Base-by-base conservation (phyloP, 2,113 vertebrate species). In the Zapus hudsonius region DNA sequence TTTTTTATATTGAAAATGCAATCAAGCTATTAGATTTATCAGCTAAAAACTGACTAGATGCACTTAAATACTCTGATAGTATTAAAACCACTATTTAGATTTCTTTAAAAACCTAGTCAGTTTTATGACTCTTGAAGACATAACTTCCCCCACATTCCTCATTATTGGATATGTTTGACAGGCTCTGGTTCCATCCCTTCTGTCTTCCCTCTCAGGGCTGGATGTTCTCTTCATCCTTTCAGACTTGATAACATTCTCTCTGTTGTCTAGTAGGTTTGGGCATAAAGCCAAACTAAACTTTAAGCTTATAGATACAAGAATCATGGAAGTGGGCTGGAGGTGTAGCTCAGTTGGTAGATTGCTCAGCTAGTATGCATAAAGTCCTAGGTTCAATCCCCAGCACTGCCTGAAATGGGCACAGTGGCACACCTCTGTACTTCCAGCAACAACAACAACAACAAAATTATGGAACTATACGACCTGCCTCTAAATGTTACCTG, bases 21-120 rank as follows among this genome's bases (percentile, higher is more conserved):
- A 80, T 85, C 86, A 94, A 95, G 61, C n/a, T 75, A 86, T 94
- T 79, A 79, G 29, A 84, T 87, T 86, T 47, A 75, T 64, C 80
- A 95, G 76, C 75, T 89, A 69, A 47, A 87, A 95, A 95, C n/a
- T 89, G 29, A 87, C 29, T 79, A 95, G 38, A 72, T 61, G 31
- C 67, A 3, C 81, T 93, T 84, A 83, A 92, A 76, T 44, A 57
- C 16, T 87, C 27, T 72, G 27, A 64, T 94, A 38, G 73, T 70
- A 74, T 47, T 59, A 17, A 95, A 96, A 89, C 33, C 22, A 70
- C 38, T 84, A 17, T 91, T 89, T 47, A 85, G 63, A 79, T 81
- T 79, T 84, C 74, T 85, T 78, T 90, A 82, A 38, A 89, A 92
- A 67, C 61, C 61, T 63, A 72, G 47, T 40, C 84, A 10, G 0